Percentiles rank a stretch among this genome's conserved stretches.
phyloP scores from a whole-genome alignment of 2,888 invertebrate species.

The Euphydryas editha region DNA sequence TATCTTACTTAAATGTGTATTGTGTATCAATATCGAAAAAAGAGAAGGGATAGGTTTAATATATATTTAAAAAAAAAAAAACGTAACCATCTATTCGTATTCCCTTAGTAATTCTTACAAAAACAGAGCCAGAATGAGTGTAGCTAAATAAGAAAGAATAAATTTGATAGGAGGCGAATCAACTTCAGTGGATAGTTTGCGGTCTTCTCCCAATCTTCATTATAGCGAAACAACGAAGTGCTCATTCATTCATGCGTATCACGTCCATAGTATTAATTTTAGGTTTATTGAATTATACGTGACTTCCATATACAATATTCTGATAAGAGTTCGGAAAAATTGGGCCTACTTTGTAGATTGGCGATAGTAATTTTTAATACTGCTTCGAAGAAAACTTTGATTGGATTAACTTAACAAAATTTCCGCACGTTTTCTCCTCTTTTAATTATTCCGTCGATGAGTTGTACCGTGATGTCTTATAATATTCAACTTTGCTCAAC shows the following conservation, averaged over 20 bases:
- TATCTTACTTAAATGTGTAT: no score
- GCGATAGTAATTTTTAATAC: constrained; percentile 56
- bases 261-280: constrained; percentile 76
- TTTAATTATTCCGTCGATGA: not conserved
- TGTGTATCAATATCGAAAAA: no score
- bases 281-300: constrained; percentile 80
- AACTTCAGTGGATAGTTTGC: constrained; percentile 20
- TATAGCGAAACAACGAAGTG: constrained; percentile 62
- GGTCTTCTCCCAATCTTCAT: constrained; percentile 54
- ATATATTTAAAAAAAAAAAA: no score
- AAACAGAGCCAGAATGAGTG: constrained; percentile 8
- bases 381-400: constrained; percentile 4
- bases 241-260: constrained; percentile 58
- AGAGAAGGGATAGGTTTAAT: no score
- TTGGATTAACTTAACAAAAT: no score
- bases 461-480: no score
- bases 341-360: constrained; percentile 63
- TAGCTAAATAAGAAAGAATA: constrained; percentile 11
- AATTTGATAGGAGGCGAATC: constrained; percentile 8
- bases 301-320: constrained; percentile 65
- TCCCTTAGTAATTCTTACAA: not conserved
- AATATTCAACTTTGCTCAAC: no score
- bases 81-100: no score
- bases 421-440: not conserved
- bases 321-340: constrained; percentile 46